Percentiles rank a stretch among this genome's conserved stretches.
Conservation (phyloP, 2,888 invertebrate species). For the Metopia argyrocephala region DNA sequence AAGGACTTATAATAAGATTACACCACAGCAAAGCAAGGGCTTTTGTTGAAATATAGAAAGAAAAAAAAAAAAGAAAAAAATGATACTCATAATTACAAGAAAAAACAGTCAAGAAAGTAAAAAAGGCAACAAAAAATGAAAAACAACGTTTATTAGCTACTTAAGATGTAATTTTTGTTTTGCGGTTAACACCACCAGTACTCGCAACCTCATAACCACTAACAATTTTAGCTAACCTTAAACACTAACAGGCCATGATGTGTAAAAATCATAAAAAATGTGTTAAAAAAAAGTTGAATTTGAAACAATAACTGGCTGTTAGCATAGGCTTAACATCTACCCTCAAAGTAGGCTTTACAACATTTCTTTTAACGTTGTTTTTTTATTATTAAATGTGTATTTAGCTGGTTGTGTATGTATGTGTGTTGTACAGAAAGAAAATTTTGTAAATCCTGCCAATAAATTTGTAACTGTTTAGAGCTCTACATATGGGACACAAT, state of each 20-base stretch:
- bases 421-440: neutral
- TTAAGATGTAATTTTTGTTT: constrained; percentile 56
- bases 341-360: constrained; percentile 46
- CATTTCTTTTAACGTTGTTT: constrained; percentile 30
- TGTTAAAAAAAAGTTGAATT: constrained; percentile 28
- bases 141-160: constrained; percentile 57
- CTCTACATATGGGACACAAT: constrained; percentile 63
- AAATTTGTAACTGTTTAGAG: constrained; percentile 38
- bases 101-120: constrained; percentile 25
- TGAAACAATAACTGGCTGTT: constrained; percentile 17
- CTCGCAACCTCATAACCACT: neutral
- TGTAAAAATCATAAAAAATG: constrained; percentile 37
- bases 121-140: neutral
- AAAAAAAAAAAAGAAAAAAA: too few species aligned
- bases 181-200: constrained; percentile 43
- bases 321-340: constrained; percentile 4
- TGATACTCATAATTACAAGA: constrained; percentile 59
- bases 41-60: constrained; percentile 12
- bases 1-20: constrained; percentile 55
- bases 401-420: neutral
- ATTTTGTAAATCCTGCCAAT: constrained; percentile 43
- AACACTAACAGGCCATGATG: neutral
- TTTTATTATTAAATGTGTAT: constrained; percentile 25
- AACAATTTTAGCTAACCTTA: too few species aligned
- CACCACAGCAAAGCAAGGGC: constrained; percentile 57